Base-by-base conservation (phyloP, 2,888 invertebrate species). In the Belgica antarctica region DNA sequence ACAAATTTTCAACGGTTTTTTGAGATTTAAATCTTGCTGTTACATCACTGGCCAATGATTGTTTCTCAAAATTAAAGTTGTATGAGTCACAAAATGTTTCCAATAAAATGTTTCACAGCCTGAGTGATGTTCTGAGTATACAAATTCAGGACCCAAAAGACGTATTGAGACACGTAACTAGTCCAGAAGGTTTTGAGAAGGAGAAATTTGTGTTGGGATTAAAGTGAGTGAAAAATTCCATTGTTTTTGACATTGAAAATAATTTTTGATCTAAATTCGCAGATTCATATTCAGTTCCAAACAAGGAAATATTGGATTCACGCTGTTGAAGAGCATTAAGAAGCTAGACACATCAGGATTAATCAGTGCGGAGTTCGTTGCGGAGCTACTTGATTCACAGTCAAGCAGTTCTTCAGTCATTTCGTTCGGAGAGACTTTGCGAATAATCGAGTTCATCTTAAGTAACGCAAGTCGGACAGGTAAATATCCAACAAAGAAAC, bases 231-330 rank as follows among this genome's bases (percentile, higher is more conserved):
- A 27, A 10, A 59, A 25, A n/a, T 59, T 41, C 41, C 15, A 27
- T 59, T 59, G 25, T 59, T 59, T 59, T 59, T 59, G 19, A n/a
- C 17, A 7, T 59, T 31, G 28, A 7, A n/a, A n/a, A 15, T 19
- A 52, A 57, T 22, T 57, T 61, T 27, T 61, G 10, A 17, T 47
- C 1, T 17, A 47, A 28, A 47, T 66, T 47, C 25, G 27, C 47
- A 47, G 27, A 12, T 24, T 66, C 28, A 66, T 66, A 3, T 10
- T 25, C 52, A 22, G 4, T 31, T 31, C 5, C 52, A 52, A 52
- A 22, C 4, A 52, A 22, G 4, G 19, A 2, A 22, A 52, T 2
- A 4, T 52, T 12, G 52, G 52, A 2, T 22, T 22, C 3, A 4
- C 17, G 3, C 2, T 52, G 2, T 22, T 52, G 12, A 3, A n/a